Evolutionary conservation across 2,113 vertebrate genomes (phyloP).

Genomic region (Circaetus gallicus): DNA sequence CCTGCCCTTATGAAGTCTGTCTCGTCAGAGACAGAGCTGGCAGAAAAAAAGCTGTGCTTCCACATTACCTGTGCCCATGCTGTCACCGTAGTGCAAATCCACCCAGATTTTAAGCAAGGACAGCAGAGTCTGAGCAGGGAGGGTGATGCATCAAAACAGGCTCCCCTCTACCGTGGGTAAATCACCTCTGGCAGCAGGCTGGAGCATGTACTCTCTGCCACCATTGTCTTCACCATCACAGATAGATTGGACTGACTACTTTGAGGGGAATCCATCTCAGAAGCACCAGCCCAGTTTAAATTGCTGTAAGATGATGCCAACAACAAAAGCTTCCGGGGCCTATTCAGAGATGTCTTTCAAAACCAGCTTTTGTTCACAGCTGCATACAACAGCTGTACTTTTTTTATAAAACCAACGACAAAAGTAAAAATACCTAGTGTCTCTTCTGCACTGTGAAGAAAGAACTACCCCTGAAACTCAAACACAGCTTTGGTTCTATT

Average conservation of each 20-base stretch:
- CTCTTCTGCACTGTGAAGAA: not conserved
- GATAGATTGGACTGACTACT: not conserved
- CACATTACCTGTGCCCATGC: fast-evolving
- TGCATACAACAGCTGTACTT: not conserved
- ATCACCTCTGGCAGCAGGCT: not conserved
- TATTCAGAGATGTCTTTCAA: not conserved
- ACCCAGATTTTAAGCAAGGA: not conserved
- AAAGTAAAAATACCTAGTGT: not conserved
- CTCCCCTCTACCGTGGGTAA: not conserved
- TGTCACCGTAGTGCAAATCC: not conserved
- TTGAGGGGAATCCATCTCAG: not conserved
- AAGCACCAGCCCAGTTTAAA: not conserved
- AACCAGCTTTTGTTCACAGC: not conserved
- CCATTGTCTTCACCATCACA: not conserved
- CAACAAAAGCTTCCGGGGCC: not conserved
- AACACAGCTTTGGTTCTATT: not conserved
- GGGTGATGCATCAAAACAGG: not conserved
- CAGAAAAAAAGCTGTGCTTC: not conserved
- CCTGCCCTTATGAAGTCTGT: not conserved
- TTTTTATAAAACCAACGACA: not conserved
- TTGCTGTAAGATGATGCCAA: not conserved
- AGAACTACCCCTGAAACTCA: not conserved
- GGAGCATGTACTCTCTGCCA: not conserved
- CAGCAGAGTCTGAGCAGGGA: not conserved
- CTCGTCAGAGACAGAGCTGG: not conserved